Conservation (phyloP, 2,797 vertebrate genomes). For the Rhynchotus rufescens region DNA sequence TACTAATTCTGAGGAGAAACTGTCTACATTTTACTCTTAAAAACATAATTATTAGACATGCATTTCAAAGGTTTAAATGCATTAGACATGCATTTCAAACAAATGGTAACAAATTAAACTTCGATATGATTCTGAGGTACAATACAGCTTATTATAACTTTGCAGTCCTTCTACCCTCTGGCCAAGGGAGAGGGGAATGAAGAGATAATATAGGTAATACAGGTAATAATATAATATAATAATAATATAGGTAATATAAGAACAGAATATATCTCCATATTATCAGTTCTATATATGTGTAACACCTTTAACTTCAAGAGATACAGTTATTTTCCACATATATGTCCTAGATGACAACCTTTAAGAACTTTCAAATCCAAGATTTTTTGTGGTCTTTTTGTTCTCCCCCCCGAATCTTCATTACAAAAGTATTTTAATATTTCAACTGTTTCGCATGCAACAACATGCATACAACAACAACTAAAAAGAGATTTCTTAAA, state of each 20-base stretch:
- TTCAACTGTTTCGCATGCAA: conserved; percentile 45
- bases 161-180: neutral
- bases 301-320: neutral
- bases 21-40: neutral
- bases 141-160: neutral
- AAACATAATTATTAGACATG: neutral
- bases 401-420: neutral
- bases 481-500: conserved; percentile 47
- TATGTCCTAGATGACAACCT: neutral
- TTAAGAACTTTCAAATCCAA: neutral
- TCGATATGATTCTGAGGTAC: neutral
- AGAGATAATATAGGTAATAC: neutral
- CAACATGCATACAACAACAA: conserved; percentile 21
- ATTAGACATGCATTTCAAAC: neutral
- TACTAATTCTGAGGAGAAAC: neutral
- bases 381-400: neutral
- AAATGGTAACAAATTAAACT: neutral
- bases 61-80: neutral
- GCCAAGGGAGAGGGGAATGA: neutral
- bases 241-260: no score
- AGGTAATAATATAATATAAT: neutral
- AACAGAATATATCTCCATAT: neutral
- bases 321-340: neutral
- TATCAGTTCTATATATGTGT: neutral
- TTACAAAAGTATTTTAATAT: conserved; percentile 41